phyloP scores from a whole-genome alignment of 2,113 vertebrate genomes.

The Mesoclemmys tuberculata region DNA sequence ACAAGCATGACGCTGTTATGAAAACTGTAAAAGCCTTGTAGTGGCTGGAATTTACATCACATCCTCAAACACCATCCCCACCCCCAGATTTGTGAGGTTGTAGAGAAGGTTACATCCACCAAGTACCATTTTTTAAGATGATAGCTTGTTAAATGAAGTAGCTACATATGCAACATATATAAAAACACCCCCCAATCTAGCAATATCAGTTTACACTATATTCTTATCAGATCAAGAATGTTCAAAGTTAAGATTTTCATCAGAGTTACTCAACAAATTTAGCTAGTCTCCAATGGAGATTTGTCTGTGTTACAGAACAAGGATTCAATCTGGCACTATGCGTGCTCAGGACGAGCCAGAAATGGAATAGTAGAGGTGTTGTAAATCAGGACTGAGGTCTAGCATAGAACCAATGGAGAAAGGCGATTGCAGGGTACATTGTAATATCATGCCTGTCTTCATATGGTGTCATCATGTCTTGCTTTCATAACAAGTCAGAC shows the following conservation, averaged over 20 bases:
- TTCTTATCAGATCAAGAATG: not conserved
- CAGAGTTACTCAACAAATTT: conserved; percentile 31
- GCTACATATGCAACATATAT: not conserved
- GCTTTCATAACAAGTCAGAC: not conserved
- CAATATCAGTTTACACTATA: rapidly evolving
- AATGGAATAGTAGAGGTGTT: not conserved
- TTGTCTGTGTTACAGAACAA: not conserved
- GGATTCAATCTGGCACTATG: not conserved
- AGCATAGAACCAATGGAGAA: rapidly evolving
- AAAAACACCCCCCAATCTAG: not conserved
- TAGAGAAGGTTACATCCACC: not conserved
- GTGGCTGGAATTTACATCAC: not conserved
- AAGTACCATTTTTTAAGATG: not conserved
- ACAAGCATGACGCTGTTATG: not conserved
- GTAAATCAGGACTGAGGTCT: not conserved
- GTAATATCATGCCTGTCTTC: not conserved
- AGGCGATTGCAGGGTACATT: rapidly evolving
- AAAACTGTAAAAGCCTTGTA: not conserved
- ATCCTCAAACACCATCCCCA: not conserved
- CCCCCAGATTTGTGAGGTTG: not conserved
- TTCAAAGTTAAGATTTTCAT: not conserved
- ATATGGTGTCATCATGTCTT: not conserved
- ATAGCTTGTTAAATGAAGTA: not conserved
- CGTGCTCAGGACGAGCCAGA: not conserved
- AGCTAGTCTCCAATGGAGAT: not conserved